Conservation (phyloP, 2,888 invertebrate genomes). For the Eurytoma californica region DNA sequence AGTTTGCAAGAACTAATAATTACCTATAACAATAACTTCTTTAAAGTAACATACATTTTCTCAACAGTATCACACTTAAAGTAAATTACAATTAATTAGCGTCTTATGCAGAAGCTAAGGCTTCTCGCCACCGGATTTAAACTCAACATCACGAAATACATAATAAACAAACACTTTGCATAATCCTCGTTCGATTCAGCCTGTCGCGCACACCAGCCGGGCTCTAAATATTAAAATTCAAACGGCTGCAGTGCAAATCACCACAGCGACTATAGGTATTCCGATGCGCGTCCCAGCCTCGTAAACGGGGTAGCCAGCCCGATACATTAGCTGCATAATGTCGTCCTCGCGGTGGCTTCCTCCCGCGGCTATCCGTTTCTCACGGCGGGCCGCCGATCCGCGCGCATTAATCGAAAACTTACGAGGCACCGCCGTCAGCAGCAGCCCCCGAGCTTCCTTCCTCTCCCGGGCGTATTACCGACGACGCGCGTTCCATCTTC, state of each 20-base stretch:
- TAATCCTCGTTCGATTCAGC: conserved; percentile 25
- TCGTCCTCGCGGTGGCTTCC: neutral
- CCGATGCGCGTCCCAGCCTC: neutral
- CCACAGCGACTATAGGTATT: conserved; percentile 13
- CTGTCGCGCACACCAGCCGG: neutral
- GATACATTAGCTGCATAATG: conserved; percentile 35
- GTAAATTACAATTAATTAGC: conserved; percentile 8
- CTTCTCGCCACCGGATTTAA: neutral
- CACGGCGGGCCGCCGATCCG: conserved; percentile 39
- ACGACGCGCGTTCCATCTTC: neutral
- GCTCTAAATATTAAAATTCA: conserved; percentile 33
- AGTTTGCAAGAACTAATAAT: too few species aligned
- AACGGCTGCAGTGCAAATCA: conserved; percentile 45
- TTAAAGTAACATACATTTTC: neutral
- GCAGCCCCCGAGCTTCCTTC: conserved; percentile 13
- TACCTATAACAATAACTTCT: neutral
- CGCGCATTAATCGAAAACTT: conserved; percentile 53
- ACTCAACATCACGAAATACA: neutral
- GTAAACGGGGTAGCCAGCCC: neutral
- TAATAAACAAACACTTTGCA: conserved; percentile 43
- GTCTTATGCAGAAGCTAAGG: neutral
- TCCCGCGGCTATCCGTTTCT: conserved; percentile 39
- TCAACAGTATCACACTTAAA: neutral
- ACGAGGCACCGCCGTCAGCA: conserved; percentile 37
- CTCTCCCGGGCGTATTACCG: conserved; percentile 15